A percentile compares a stretch with the other conserved stretches of the same genome.
phyloP scores from a whole-genome alignment of 2,797 vertebrate species.

The Astyanax mexicanus region DNA sequence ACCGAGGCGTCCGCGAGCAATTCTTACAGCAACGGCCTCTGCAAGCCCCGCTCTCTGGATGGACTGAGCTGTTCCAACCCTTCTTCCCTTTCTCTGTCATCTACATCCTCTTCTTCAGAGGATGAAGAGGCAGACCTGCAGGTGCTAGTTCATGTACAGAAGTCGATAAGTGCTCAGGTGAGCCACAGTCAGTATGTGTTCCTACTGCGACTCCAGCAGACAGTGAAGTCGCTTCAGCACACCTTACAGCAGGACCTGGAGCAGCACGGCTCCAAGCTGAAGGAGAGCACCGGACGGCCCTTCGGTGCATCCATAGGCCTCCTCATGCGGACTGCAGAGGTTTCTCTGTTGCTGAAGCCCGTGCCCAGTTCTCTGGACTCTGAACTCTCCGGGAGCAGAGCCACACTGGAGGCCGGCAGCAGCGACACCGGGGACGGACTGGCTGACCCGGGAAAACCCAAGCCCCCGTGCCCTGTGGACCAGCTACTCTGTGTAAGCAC shows the following conservation, averaged over 20 bases:
- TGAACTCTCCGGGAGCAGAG: constrained; percentile 84
- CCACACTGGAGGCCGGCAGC: constrained; percentile 74
- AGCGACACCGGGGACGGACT: constrained; percentile 68
- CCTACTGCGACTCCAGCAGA: constrained; percentile 90
- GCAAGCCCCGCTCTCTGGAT: constrained; percentile 78
- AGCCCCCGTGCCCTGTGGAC: constrained; percentile 74
- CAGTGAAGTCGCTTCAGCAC: constrained; percentile 88
- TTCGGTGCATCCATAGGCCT: constrained; percentile 87
- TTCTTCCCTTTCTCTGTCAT: constrained; percentile 57
- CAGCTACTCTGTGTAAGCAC: constrained; percentile 84
- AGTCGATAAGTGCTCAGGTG: constrained; percentile 91
- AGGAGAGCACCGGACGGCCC: constrained; percentile 68
- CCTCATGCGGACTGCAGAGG: constrained; percentile 90
- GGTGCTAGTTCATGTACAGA: constrained; percentile 88
- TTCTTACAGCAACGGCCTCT: constrained; percentile 75
- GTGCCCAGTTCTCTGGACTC: constrained; percentile 78
- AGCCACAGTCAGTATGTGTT: constrained; percentile 96
- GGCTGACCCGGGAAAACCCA: constrained; percentile 48
- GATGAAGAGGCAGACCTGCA: constrained; percentile 86
- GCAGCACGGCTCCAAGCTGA: constrained; percentile 63
- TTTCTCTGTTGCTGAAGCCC: constrained; percentile 91
- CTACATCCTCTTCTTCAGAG: constrained; percentile 60
- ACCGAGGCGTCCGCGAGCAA: constrained; percentile 66
- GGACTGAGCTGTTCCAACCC: constrained; percentile 56
- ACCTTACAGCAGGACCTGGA: constrained; percentile 90